Conservation (phyloP, 2,888 invertebrate genomes). For the Caenorhabditis zanzibari region DNA sequence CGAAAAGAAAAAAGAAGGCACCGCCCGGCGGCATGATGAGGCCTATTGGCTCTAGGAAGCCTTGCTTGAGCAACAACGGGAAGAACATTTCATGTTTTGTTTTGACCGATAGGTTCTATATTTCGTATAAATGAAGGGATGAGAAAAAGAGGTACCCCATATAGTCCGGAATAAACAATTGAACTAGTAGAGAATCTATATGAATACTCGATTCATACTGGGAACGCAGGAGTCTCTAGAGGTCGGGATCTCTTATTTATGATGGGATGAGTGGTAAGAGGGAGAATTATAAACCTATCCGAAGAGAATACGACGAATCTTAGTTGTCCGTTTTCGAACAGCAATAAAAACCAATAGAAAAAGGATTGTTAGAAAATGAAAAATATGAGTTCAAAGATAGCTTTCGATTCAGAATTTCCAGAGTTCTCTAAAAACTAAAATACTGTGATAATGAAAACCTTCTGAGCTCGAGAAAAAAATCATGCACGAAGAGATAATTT, state of each 20-base stretch:
- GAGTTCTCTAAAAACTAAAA: too few species aligned
- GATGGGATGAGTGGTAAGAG: background rate
- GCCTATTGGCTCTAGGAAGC: constrained; percentile 17
- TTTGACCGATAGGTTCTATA: constrained; percentile 23
- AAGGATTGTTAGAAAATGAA: too few species aligned
- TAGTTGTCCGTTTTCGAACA: too few species aligned
- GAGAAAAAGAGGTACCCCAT: background rate
- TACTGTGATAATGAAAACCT: too few species aligned
- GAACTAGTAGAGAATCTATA: background rate
- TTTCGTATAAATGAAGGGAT: background rate
- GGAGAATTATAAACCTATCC: background rate
- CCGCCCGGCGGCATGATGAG: constrained; percentile 49
- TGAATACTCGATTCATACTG: too few species aligned
- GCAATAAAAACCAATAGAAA: too few species aligned
- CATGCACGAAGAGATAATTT: too few species aligned
- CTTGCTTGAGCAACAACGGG: constrained; percentile 26
- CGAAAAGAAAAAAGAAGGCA: constrained; percentile 15
- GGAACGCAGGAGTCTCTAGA: background rate
- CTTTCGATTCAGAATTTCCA: too few species aligned
- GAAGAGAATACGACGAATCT: too few species aligned
- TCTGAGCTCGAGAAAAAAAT: too few species aligned
- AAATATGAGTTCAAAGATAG: too few species aligned
- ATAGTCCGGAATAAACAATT: constrained; percentile 21
- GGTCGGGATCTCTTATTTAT: constrained; percentile 18
- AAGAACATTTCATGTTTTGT: constrained; percentile 43